phyloP scores from a whole-genome alignment of 2,113 vertebrate species.

The Oryzias melastigma region DNA sequence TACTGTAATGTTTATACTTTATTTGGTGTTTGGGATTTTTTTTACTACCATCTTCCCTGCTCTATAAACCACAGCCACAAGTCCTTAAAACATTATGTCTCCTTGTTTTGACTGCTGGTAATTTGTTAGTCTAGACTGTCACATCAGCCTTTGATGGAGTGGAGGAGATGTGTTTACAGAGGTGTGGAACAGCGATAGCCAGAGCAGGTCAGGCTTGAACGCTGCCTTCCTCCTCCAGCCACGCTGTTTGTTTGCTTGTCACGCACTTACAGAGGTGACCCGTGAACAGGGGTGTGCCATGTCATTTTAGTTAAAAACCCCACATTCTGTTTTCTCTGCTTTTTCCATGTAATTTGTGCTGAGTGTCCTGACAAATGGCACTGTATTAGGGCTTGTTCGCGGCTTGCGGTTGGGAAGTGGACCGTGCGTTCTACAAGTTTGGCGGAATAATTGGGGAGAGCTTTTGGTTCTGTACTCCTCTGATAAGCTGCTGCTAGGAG shows the following conservation, averaged over 20 bases:
- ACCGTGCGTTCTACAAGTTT: constrained; percentile 55
- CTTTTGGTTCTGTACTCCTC: constrained; percentile 58
- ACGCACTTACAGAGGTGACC: constrained; percentile 56
- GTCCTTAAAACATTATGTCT: constrained; percentile 29
- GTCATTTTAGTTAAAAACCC: constrained; percentile 35
- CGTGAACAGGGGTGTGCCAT: constrained; percentile 52
- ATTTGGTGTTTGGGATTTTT: constrained; percentile 3
- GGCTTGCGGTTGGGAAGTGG: constrained; percentile 41
- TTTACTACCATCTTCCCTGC: background rate
- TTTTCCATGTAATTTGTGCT: constrained; percentile 38
- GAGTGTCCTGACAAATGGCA: constrained; percentile 8
- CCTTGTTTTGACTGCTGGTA: constrained; percentile 34
- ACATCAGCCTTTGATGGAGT: constrained; percentile 51
- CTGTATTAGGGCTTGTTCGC: constrained; percentile 17
- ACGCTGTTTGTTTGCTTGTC: constrained; percentile 50
- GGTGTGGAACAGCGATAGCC: constrained; percentile 44
- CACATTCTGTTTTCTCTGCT: constrained; percentile 33
- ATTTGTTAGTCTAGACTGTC: constrained; percentile 31
- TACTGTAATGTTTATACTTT: constrained; percentile 33
- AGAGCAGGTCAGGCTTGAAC: constrained; percentile 42
- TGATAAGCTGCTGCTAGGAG: constrained; percentile 63
- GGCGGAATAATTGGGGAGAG: constrained; percentile 28
- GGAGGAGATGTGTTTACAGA: constrained; percentile 39
- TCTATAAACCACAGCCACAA: background rate
- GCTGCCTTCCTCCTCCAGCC: constrained; percentile 41